Evolutionary conservation across 2,888 invertebrate species (phyloP).

Genomic region (Lacanobia wlatinum): DNA sequence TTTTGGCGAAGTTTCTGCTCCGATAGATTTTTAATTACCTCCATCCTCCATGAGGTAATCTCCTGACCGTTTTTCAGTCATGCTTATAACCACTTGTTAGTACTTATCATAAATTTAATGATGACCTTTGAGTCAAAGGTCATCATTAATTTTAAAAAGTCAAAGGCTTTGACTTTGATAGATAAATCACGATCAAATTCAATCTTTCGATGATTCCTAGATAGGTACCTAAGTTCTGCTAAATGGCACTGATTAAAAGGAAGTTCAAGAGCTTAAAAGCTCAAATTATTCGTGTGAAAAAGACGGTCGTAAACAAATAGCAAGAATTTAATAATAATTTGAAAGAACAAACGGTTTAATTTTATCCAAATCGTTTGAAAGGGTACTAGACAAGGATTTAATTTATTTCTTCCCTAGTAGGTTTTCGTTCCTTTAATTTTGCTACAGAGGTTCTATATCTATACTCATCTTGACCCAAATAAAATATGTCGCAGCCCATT

Average conservation of each 20-base stretch:
- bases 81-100: not conserved
- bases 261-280: too few species aligned
- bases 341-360: conserved; percentile 28
- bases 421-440: conserved; percentile 9
- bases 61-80: not conserved
- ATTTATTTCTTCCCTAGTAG: conserved; percentile 14
- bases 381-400: conserved; percentile 10
- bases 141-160: too few species aligned
- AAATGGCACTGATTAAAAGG: too few species aligned
- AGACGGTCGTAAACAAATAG: not conserved
- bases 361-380: conserved; percentile 9
- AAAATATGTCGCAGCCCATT: conserved; percentile 26
- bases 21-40: not conserved
- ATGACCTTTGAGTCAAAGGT: too few species aligned
- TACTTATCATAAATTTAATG: not conserved
- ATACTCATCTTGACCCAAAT: conserved; percentile 35
- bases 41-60: not conserved
- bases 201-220: too few species aligned
- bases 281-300: not conserved
- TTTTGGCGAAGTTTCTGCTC: not conserved
- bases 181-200: too few species aligned
- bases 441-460: not conserved
- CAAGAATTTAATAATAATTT: conserved; percentile 21
- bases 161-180: not conserved
- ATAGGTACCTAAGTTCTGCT: too few species aligned